Base-by-base conservation (phyloP, 1,140 invertebrate species). In the Ganaspis sp. region DNA sequence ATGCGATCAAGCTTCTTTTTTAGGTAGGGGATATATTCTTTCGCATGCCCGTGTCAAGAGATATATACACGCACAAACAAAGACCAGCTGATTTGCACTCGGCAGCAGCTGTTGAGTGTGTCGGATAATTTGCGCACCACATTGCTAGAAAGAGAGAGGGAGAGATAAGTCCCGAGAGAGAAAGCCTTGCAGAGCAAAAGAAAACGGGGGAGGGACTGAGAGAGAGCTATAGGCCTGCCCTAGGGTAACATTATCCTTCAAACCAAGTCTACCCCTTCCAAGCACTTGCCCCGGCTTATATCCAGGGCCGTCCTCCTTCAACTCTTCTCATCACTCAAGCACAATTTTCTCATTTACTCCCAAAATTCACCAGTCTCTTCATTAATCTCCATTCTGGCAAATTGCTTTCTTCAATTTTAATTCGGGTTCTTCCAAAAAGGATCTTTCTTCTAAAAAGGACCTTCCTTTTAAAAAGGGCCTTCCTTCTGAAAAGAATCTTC, bases 211-310 rank as follows among this genome's bases (percentile, higher is more conserved):
- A 73, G 75, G 72, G 69, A 78, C 12, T 12, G 58, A 38, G 53
- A 74, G 74, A 77, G 72, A 81, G 80, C 76, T 75, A 87, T 82
- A 84, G 81, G 87, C 87, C 87, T 89, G 88, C 84, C 88, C 88
- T 90, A 88, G 88, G 87, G 80, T 90, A 90, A 90, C 86, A 84
- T 89, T 86, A 89, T 87, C 85, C 87, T 87, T 83, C 81, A 76
- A 74, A 78, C 79, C 75, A 54, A 80, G 75, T 74, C 74, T 82
- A 69, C 76, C 75, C 73, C 70, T 75, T 75, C 79, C 77, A 73
- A 69, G 72, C 78, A 70, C 72, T 79, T 79, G 72, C 26, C 26
- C 26, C 45, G 34, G 11, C 42, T 45, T 49, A 73, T 72, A 74
- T 37, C 64, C 72, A 58, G 72, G 72, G 69, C 72, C 23, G 53